Percentiles rank a stretch among this genome's conserved stretches.
Evolutionary conservation across 2,888 invertebrate genomes (phyloP).

Genomic region (Blastobasis adustella): DNA sequence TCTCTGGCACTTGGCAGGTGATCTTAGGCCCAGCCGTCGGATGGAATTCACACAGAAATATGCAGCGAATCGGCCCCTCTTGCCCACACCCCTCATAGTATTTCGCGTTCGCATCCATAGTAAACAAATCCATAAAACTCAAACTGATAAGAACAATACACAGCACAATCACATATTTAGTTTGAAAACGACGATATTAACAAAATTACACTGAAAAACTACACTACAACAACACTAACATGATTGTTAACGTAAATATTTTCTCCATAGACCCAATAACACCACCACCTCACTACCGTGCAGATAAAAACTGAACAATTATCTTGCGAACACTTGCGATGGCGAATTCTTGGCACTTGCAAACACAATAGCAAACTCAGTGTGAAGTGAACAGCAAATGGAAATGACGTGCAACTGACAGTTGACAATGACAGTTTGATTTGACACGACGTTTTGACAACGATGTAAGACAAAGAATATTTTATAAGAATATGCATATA

Average conservation of each 20-base stretch:
- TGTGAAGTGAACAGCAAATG: too few relatives aligned
- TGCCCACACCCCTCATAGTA: constrained; percentile 76
- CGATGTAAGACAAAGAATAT: too few relatives aligned
- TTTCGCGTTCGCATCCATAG: constrained; percentile 63
- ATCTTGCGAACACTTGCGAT: too few relatives aligned
- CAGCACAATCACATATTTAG: constrained; percentile 24
- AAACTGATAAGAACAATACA: constrained; percentile 12
- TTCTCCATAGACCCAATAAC: constrained; percentile 4
- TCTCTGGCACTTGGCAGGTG: constrained; percentile 86
- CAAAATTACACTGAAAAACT: constrained; percentile 14
- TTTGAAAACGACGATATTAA: constrained; percentile 12
- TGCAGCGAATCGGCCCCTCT: constrained; percentile 83
- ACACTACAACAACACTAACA: constrained; percentile 17
- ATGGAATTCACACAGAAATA: constrained; percentile 86
- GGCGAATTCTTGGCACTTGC: too few relatives aligned
- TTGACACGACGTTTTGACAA: too few relatives aligned
- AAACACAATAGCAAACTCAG: too few relatives aligned
- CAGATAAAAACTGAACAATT: too few relatives aligned
- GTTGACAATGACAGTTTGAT: too few relatives aligned
- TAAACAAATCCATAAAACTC: constrained; percentile 22
- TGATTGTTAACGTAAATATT: constrained; percentile 30
- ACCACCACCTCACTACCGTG: too few relatives aligned
- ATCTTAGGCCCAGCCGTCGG: constrained; percentile 85
- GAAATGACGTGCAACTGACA: too few relatives aligned
- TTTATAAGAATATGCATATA: too few relatives aligned